Base-by-base conservation (phyloP, 1,140 invertebrate genomes). In the Grapholita molesta region DNA sequence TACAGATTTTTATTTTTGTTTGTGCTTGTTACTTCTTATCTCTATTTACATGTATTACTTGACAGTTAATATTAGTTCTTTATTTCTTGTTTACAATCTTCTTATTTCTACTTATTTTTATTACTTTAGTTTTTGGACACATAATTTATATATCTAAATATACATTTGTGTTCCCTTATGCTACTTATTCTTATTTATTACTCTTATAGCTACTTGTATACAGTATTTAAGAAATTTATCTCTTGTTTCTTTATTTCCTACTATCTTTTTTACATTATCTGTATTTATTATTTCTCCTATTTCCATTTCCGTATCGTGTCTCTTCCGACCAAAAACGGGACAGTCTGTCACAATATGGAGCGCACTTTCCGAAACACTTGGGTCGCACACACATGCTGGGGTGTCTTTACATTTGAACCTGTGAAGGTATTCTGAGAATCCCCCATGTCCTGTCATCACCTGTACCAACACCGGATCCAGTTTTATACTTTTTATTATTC, bases 381-480 rank as follows among this genome's bases (percentile, higher is more conserved):
- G 35, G 35, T 42, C 35, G 35, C 35, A 42, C 9, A 18, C 2
- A 11, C 42, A 18, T 23, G 15, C 2, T 11, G 42, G 2, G n/a
- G 15, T 21, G 4, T 64, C 61, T 21, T 64, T 35, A 7, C 61
- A 64, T 30, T 64, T 64, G 15, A 64, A 64, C 15, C 61, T 32
- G 5, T 32, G 11, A 8, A 64, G 35, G 61, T 64, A 64, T 11
- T 64, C 12, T 2, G 61, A 32, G 61, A 64, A 64, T 11, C 61
- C 61, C 15, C 61, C 61, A 28, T 64, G 61, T 6, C 61, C 61
- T 28, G 61, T 64, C 30, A 64, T 12, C 35, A 64, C 6, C n/a
- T 64, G 61, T 6, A 33, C 30, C 0, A 33, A 3, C 2, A 64
- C 2, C 15, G 9, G 24, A 12, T 2, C n/a, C 3, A 64, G 24